These are phyloP conservation scores for Dasyurus viverrinus DNA, from an alignment of 2,113 vertebrate genomes.

Conservation along the genomic window DNA sequence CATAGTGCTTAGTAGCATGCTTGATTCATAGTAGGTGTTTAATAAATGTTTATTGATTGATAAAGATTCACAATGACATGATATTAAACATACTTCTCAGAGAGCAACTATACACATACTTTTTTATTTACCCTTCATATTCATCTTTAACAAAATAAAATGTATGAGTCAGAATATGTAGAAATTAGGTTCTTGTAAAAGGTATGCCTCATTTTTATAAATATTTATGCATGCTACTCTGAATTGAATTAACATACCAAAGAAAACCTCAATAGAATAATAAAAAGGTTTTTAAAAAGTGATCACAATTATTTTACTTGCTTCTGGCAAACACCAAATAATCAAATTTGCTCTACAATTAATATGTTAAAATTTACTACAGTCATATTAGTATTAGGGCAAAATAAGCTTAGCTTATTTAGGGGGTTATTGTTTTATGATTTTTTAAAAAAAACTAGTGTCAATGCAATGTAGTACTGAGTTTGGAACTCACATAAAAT, in stretches of 20 bases:
- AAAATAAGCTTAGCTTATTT: conserved; percentile 72
- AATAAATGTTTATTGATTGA: not conserved
- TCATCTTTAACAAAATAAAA: conserved; percentile 68
- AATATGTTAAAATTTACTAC: conserved; percentile 75
- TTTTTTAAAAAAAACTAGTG: conserved; percentile 14
- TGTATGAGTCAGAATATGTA: conserved; percentile 42
- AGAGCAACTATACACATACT: conserved; percentile 23
- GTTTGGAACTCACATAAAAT: conserved; percentile 31
- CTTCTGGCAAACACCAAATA: conserved; percentile 77
- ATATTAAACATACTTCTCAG: not conserved
- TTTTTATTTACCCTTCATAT: conserved; percentile 34
- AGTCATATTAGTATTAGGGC: conserved; percentile 61
- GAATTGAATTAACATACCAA: conserved; percentile 76
- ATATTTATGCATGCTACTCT: conserved; percentile 75
- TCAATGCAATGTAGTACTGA: conserved; percentile 23
- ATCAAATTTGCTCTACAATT: conserved; percentile 77
- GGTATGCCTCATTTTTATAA: conserved; percentile 70
- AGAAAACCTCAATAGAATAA: conserved; percentile 70
- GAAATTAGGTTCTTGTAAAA: conserved; percentile 72
- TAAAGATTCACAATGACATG: conserved; percentile 40
- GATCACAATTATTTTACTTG: conserved; percentile 70
- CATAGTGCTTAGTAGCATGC: not conserved
- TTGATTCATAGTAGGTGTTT: not conserved
- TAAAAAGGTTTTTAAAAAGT: conserved; percentile 66
- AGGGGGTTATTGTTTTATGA: conserved; percentile 41